phyloP scores from a whole-genome alignment of 2,113 vertebrate genomes.

The Noctilio leporinus region DNA sequence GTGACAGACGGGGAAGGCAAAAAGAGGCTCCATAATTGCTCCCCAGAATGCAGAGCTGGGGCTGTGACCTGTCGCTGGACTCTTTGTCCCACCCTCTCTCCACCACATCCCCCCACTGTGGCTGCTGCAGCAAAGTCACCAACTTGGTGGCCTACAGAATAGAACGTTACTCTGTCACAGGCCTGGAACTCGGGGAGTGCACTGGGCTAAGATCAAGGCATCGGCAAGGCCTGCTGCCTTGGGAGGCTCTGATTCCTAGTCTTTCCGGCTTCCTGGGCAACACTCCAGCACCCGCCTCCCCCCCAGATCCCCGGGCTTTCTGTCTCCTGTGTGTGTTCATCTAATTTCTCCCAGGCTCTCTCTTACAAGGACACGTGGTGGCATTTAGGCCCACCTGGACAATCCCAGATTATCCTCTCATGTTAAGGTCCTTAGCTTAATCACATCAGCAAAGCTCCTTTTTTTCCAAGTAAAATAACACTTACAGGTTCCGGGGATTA shows the following conservation, averaged over 20 bases:
- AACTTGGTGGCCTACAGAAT: background rate
- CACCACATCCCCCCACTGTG: rapidly evolving
- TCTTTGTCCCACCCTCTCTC: background rate
- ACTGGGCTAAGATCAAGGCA: rapidly evolving
- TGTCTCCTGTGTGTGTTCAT: background rate
- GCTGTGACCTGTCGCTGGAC: background rate
- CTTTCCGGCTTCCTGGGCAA: background rate
- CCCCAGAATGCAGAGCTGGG: background rate
- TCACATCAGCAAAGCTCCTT: no score
- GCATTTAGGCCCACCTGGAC: background rate
- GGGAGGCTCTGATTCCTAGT: rapidly evolving
- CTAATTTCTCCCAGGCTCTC: background rate
- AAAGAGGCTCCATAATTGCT: background rate
- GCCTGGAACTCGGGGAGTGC: background rate
- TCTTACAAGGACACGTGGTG: background rate
- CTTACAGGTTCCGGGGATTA: background rate
- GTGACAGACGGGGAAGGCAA: background rate
- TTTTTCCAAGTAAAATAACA: background rate
- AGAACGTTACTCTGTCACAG: background rate
- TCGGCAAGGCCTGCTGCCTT: background rate
- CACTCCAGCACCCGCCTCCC: rapidly evolving
- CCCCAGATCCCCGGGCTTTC: rapidly evolving
- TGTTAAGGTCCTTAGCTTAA: background rate
- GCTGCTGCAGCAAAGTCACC: background rate
- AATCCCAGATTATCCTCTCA: background rate